Percentiles rank a stretch among this genome's conserved stretches.
These are phyloP conservation scores for Eptatretus burgeri DNA, from an alignment of 2,113 vertebrate species.

Conservation along the genomic window DNA sequence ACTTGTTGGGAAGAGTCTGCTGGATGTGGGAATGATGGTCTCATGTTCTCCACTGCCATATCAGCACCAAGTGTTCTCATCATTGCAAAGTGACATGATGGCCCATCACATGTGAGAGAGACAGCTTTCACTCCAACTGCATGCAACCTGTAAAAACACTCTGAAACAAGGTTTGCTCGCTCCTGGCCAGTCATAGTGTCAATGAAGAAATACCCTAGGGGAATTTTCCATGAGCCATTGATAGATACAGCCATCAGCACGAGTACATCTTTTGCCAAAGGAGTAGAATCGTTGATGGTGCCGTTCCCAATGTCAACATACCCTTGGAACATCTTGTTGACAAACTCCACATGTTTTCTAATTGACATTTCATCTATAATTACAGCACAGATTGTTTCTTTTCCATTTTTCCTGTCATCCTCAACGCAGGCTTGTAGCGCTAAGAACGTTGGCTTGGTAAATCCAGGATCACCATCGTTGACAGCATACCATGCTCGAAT, in stretches of 20 bases:
- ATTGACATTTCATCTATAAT: neutral
- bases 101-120: neutral
- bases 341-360: neutral
- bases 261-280: neutral
- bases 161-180: too few relatives aligned
- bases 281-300: neutral
- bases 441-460: neutral
- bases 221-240: neutral
- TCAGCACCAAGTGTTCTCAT: neutral
- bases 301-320: neutral
- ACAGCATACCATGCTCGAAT: neutral
- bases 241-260: neutral
- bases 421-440: neutral
- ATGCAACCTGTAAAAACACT: slow-evolving; percentile 15
- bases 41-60: too few relatives aligned
- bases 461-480: neutral
- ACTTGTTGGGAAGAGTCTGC: neutral
- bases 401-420: neutral
- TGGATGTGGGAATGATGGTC: neutral
- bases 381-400: neutral
- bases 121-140: slow-evolving; percentile 20
- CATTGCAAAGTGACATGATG: neutral
- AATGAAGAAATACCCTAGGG: neutral
- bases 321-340: neutral
- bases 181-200: neutral